Evolutionary conservation across 92 coral and sea anemone genomes (phyloP), one percentile per base, ranked within the genome.

Genomic region (Parazoanthus atlanticus): DNA sequence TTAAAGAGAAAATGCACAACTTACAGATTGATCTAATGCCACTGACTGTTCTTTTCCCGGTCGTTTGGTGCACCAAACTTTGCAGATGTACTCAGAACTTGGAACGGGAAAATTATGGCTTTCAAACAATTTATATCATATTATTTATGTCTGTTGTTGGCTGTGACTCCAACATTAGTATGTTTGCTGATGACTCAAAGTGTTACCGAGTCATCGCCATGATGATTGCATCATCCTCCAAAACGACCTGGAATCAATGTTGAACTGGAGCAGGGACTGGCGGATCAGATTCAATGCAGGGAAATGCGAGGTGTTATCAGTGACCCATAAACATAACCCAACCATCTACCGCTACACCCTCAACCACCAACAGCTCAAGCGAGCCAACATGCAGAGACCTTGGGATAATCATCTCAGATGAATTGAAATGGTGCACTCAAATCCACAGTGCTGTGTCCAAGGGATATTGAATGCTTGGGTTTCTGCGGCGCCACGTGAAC

Each of bases 151-250:
- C 80, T 3, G 90, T 38, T 40, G 85, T 87, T 52, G 43, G 41
- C 23, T 32, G 79, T 12, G 58, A 65, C n/a, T 77, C 85, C 73
- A 82, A 78, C 40, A 86, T 77, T 15, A 74, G 65, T 21, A 49
- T 87, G 66, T 86, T 74, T 49, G 89, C 89, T 36, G 82, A 86
- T 15, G 89, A 86, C 71, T 74, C 81, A 58, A 87, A 87, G 71
- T 87, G 90, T 36, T 87, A 9, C 43, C 41, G 85, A 38, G 85
- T 77, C 4, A 87, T 77, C 76, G 71, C 66, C 54, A 72, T 6
- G 56, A 41, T 32, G 78, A 87, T 84, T 56, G 77, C 12, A 76
- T 58, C 29, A 58, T 40, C 38, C 38, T 36, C 38, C 38, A 36
- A 2, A 36, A 36, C 38, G 38, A 36, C 38, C 38, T 36, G 38